Evolutionary conservation across 2,888 invertebrate genomes (phyloP).

Genomic region (Odontocolon sp.): DNA sequence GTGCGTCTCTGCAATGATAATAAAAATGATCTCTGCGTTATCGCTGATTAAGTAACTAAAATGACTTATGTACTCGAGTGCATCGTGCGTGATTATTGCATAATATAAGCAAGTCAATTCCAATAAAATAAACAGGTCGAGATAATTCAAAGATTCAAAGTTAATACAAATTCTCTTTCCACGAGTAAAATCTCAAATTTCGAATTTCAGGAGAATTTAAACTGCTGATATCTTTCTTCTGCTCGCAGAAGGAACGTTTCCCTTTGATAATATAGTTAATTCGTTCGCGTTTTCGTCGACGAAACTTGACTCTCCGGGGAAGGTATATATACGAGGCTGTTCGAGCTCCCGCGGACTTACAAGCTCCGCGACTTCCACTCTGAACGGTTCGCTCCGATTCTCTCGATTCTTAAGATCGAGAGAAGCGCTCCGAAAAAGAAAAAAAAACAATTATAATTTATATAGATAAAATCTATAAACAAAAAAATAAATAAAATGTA

Average conservation of each 20-base stretch:
- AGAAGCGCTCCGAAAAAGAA: background rate
- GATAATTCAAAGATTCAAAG: too few species aligned
- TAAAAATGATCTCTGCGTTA: conserved; percentile 1
- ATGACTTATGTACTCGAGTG: background rate
- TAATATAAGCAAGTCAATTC: conserved; percentile 6
- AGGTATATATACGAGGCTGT: conserved; percentile 64
- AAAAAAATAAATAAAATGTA: too few species aligned
- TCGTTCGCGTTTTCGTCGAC: conserved; percentile 52
- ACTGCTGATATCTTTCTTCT: conserved; percentile 15
- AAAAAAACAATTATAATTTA: background rate
- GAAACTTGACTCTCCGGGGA: conserved; percentile 36
- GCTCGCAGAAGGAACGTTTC: conserved; percentile 22
- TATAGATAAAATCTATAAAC: too few species aligned
- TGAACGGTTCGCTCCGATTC: conserved; percentile 62
- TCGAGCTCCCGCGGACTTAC: conserved; percentile 66
- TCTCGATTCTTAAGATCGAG: background rate
- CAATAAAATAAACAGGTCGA: too few species aligned
- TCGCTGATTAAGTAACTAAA: conserved; percentile 15
- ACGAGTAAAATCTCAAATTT: too few species aligned
- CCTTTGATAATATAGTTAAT: conserved; percentile 14
- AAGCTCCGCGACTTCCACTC: conserved; percentile 71
- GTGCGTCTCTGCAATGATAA: background rate
- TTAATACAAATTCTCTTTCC: too few species aligned
- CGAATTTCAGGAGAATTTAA: too few species aligned
- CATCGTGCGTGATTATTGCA: background rate